Conservation (phyloP, 2,797 vertebrate species). For the Acanthornis magna region DNA sequence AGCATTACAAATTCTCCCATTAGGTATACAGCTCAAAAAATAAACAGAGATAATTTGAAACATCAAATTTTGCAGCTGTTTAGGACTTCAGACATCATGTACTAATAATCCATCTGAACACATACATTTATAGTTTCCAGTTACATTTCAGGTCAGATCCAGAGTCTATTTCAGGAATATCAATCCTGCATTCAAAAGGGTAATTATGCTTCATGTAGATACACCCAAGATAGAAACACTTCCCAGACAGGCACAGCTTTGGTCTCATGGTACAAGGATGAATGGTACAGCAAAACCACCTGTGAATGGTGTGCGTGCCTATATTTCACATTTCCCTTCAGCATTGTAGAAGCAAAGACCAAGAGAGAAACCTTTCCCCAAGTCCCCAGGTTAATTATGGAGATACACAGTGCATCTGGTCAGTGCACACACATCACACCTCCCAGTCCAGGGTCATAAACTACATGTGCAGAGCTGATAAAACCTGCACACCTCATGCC, state of each 20-base stretch:
- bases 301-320: rapidly evolving
- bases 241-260: not conserved
- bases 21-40: not conserved
- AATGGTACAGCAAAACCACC: not conserved
- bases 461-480: not conserved
- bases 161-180: not conserved
- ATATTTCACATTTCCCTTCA: not conserved
- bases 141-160: constrained; percentile 8
- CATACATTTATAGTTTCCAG: not conserved
- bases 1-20: not conserved
- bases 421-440: not conserved
- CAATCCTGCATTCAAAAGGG: not conserved
- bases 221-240: not conserved
- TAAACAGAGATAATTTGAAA: not conserved
- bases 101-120: constrained; percentile 11
- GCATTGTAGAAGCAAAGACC: not conserved
- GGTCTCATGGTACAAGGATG: not conserved
- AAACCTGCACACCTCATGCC: not conserved
- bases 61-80: not conserved
- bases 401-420: not conserved
- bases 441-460: not conserved
- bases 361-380: not conserved
- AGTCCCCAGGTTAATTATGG: not conserved
- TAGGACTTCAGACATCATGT: not conserved
- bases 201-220: not conserved